These are phyloP conservation scores for Sander vitreus DNA, from an alignment of 2,113 vertebrate species.

Conservation along the genomic window DNA sequence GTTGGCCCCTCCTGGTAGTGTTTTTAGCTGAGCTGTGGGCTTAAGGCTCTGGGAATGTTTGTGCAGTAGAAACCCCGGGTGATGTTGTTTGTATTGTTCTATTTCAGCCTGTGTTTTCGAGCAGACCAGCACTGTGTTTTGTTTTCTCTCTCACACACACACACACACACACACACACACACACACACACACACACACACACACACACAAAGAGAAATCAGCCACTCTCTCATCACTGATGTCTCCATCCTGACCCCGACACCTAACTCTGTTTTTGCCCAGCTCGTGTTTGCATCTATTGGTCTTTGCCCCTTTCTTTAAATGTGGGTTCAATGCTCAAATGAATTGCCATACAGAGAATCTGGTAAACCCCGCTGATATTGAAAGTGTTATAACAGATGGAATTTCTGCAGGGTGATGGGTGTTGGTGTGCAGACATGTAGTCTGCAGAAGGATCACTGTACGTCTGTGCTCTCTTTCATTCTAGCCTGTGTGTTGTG, in stretches of 20 bases:
- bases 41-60: slow-evolving; percentile 79
- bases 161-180: slow-evolving; percentile 13
- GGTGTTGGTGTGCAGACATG: slow-evolving; percentile 65
- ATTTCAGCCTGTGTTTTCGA: slow-evolving; percentile 61
- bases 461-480: slow-evolving; percentile 49
- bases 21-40: slow-evolving; percentile 72
- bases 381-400: slow-evolving; percentile 59
- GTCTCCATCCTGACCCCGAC: slow-evolving; percentile 46
- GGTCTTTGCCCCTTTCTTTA: slow-evolving; percentile 34
- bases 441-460: slow-evolving; percentile 52
- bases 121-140: slow-evolving; percentile 60
- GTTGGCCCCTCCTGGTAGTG: slow-evolving; percentile 34
- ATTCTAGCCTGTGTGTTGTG: slow-evolving; percentile 34
- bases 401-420: slow-evolving; percentile 35
- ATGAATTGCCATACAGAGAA: slow-evolving; percentile 32
- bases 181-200: slow-evolving; percentile 17
- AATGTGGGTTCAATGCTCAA: slow-evolving; percentile 46
- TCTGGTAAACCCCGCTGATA: slow-evolving; percentile 21
- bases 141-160: slow-evolving; percentile 37
- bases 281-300: background rate
- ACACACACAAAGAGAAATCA: slow-evolving; percentile 24
- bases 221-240: slow-evolving; percentile 31
- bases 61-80: slow-evolving; percentile 64
- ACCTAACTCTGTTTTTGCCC: background rate
- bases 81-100: slow-evolving; percentile 80